Base-by-base conservation (phyloP, 2,888 invertebrate species). In the Tetragonula carbonaria region DNA sequence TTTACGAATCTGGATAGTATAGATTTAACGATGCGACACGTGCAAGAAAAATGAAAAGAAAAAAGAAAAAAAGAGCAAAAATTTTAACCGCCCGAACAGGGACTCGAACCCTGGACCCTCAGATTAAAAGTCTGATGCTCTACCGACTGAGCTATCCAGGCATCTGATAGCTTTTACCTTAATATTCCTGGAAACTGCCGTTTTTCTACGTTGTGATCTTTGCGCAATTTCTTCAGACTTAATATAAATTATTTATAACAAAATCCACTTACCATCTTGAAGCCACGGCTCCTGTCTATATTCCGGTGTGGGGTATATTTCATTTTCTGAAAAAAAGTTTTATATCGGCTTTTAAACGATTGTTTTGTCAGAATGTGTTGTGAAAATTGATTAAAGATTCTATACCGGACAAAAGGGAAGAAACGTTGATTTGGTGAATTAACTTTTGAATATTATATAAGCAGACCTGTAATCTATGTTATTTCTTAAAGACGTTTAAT, bases 51-150 rank as follows among this genome's bases (percentile, higher is more conserved):
- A 33, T 33, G 33, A 33, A 33, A 33, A 33, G 33, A 33, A 33
- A 33, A 33, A 3, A 3, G 33, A 33, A 45, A 71, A 57, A n/a
- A 66, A 38, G 65, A 23, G 13, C 21, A 80, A 87, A 90, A 88
- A 83, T 82, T 38, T 78, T 81, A 65, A 92, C 0, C 83, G 94
- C 94, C 94, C 94, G 93, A 94, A 94, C 94, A 94, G 94, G 94
- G 94, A 94, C 94, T 94, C 91, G 94, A 94, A 94, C 94, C 94
- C 94, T 94, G 93, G 94, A 94, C 94, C 94, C 94, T 94, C 93
- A 93, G 94, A 94, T 94, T 94, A 94, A 94, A 94, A 94, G 94
- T 94, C 94, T 93, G 93, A 94, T 94, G 94, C 94, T 94, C 94
- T 94, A 94, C 94, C 94, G 94, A 93, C 93, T 94, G 94, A 94